These are phyloP conservation scores for Gorsachius magnificus DNA, from an alignment of 2,797 vertebrate species.

Conservation along the genomic window DNA sequence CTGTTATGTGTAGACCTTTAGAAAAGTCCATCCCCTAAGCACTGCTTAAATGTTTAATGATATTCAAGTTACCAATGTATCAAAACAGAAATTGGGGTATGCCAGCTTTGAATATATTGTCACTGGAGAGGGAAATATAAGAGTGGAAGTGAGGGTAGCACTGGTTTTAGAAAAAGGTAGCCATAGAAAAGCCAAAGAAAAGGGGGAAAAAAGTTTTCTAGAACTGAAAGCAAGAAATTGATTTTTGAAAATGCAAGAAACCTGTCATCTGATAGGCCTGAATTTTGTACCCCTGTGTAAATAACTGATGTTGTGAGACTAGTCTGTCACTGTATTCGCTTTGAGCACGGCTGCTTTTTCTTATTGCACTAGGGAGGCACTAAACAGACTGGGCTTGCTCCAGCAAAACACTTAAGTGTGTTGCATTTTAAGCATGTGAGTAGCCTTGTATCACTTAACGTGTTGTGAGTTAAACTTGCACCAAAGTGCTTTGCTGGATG, in stretches of 20 bases:
- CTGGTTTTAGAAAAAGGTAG: background rate
- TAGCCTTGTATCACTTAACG: background rate
- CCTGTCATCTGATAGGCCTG: background rate
- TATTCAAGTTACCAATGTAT: background rate
- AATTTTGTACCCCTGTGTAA: background rate
- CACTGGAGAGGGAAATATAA: background rate
- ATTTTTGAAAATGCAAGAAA: background rate
- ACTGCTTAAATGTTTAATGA: background rate
- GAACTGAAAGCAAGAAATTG: background rate
- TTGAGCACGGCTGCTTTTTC: background rate
- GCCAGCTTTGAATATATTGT: background rate
- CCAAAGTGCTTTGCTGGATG: background rate
- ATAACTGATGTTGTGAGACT: background rate
- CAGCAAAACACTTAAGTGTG: background rate
- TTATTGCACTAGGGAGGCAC: background rate
- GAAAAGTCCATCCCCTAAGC: background rate
- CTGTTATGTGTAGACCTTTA: background rate
- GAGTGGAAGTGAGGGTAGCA: background rate
- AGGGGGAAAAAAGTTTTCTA: fast-evolving
- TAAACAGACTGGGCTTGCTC: background rate
- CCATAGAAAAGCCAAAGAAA: background rate
- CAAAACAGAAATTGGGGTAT: background rate
- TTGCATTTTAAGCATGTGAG: background rate
- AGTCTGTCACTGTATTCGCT: background rate
- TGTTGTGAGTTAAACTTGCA: background rate